Percentiles rank a stretch among this genome's conserved stretches.
Evolutionary conservation across 2,888 invertebrate species (phyloP).

Genomic region (Teleogryllus oceanicus): DNA sequence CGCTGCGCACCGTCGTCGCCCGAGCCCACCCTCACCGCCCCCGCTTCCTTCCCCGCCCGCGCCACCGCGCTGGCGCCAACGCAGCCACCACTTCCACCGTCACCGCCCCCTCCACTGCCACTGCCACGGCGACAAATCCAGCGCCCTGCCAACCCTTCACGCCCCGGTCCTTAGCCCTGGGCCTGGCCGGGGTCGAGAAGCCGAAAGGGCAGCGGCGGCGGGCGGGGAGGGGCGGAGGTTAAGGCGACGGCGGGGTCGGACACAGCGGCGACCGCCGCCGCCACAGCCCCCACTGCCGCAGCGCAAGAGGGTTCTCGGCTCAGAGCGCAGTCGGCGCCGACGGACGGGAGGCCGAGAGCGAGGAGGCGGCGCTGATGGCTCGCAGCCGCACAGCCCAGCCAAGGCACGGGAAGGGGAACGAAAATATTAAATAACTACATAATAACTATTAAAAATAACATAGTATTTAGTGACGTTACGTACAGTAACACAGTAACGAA

Average conservation of each 20-base stretch:
- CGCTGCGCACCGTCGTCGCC: background rate
- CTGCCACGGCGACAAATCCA: background rate
- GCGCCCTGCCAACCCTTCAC: constrained; percentile 6
- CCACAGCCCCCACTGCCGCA: too few relatives aligned
- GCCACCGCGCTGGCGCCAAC: background rate
- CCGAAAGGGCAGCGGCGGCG: background rate
- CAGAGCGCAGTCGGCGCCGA: background rate
- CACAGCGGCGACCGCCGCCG: background rate
- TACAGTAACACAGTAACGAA: too few relatives aligned
- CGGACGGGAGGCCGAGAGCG: background rate
- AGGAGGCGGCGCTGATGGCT: too few relatives aligned
- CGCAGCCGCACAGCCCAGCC: too few relatives aligned
- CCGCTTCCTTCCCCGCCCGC: background rate
- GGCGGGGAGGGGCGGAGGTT: background rate
- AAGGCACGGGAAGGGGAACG: too few relatives aligned
- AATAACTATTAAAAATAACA: too few relatives aligned
- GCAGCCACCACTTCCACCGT: background rate
- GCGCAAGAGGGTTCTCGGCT: too few relatives aligned
- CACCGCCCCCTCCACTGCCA: background rate
- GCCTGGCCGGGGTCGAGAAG: constrained; percentile 2
- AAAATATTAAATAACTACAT: too few relatives aligned
- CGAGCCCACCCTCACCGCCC: background rate
- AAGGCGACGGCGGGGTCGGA: background rate
- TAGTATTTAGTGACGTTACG: too few relatives aligned
- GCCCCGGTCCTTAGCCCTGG: constrained; percentile 8